A percentile compares a stretch with the other conserved stretches of the same genome.
Conservation (phyloP, 2,113 vertebrate genomes). For the Pipra filicauda region DNA sequence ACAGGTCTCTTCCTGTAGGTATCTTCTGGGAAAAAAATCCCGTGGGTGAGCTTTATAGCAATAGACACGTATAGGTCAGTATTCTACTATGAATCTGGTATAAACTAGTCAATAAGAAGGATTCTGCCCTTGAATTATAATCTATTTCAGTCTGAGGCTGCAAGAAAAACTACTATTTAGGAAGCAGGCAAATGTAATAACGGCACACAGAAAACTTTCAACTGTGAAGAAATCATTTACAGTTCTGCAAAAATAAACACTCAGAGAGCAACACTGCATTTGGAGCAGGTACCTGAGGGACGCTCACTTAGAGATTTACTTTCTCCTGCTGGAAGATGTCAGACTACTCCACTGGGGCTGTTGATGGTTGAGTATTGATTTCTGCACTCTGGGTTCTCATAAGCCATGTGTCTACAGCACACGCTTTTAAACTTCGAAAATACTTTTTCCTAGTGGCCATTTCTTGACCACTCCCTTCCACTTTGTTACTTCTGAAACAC, state of each 20-base stretch:
- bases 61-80: neutral
- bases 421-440: neutral
- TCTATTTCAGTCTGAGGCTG: neutral
- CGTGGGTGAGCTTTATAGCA: neutral
- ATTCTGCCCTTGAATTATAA: neutral
- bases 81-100: neutral
- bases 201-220: neutral
- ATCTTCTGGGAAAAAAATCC: neutral
- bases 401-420: fast-evolving
- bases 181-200: neutral
- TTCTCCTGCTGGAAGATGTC: neutral
- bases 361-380: neutral
- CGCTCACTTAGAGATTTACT: neutral
- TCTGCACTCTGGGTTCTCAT: neutral
- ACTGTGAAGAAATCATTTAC: neutral
- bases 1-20: neutral
- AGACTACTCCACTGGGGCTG: neutral
- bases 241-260: neutral
- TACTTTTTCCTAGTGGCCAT: neutral
- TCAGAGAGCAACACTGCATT: neutral
- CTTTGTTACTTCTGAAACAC: neutral
- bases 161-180: neutral
- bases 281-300: neutral
- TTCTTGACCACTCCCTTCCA: neutral
- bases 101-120: neutral